Conservation (phyloP, 1,140 invertebrate species). For the Ectropis grisescens region DNA sequence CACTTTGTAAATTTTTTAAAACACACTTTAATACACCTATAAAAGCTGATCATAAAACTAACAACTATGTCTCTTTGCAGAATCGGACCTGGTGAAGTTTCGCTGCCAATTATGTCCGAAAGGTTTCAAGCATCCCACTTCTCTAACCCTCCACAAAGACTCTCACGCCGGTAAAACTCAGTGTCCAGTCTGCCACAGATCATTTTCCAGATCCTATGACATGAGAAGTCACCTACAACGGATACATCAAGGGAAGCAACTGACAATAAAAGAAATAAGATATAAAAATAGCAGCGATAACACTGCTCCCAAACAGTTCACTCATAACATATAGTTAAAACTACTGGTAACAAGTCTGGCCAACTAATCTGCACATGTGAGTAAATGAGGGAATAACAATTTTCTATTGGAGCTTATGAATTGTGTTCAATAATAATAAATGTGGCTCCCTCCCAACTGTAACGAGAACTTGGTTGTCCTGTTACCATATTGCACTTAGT, state of each 20-base stretch:
- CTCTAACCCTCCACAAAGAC: conserved; percentile 81
- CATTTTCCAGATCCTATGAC: conserved; percentile 75
- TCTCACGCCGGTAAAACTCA: conserved; percentile 82
- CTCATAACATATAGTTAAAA: conserved; percentile 44
- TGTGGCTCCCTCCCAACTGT: no score
- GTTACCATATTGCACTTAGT: conserved; percentile 29
- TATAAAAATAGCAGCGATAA: conserved; percentile 50
- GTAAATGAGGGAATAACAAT: no score
- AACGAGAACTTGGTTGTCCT: background rate
- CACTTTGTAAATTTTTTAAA: no score
- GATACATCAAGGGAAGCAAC: conserved; percentile 69
- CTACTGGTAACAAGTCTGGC: conserved; percentile 21
- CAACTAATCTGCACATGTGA: no score
- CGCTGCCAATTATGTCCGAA: conserved; percentile 79
- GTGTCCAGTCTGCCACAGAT: conserved; percentile 73
- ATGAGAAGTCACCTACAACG: conserved; percentile 74
- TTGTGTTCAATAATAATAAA: no score
- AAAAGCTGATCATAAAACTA: no score
- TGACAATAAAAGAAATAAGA: conserved; percentile 62
- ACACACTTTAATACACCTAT: no score
- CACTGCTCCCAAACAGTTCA: conserved; percentile 44
- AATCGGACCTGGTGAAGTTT: conserved; percentile 70
- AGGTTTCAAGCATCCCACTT: conserved; percentile 82
- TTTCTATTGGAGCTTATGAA: no score
- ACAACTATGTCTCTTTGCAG: conserved; percentile 58